These are phyloP conservation scores for Bombyx mandarina DNA, from an alignment of 1,140 invertebrate species.

Conservation along the genomic window DNA sequence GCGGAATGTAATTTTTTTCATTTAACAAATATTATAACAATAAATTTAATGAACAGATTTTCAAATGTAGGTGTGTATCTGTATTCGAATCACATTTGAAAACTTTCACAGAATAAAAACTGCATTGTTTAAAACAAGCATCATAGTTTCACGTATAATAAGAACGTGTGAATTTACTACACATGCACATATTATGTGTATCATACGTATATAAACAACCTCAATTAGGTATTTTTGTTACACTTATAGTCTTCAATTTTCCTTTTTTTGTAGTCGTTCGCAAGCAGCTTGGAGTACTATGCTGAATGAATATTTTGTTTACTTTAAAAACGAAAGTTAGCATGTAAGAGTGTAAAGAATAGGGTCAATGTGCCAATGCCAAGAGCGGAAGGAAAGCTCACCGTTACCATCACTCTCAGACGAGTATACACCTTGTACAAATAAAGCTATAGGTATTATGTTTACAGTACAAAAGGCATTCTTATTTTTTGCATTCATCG, in stretches of 20 bases:
- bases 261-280: too few relatives aligned
- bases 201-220: too few relatives aligned
- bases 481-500: neutral
- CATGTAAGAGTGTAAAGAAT: slow-evolving; percentile 27
- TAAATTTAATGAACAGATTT: too few relatives aligned
- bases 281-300: too few relatives aligned
- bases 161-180: neutral
- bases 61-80: slow-evolving; percentile 1
- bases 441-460: neutral
- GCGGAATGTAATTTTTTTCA: too few relatives aligned
- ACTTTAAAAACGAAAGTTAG: slow-evolving; percentile 39
- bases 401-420: slow-evolving; percentile 1
- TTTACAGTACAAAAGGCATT: neutral
- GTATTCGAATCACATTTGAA: slow-evolving; percentile 32
- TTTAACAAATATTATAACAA: too few relatives aligned
- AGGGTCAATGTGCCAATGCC: slow-evolving; percentile 39
- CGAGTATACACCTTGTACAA: neutral
- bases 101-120: slow-evolving; percentile 55
- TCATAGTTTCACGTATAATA: neutral
- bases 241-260: too few relatives aligned
- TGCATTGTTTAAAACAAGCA: slow-evolving; percentile 28
- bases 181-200: too few relatives aligned
- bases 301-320: neutral
- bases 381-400: slow-evolving; percentile 38
- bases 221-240: too few relatives aligned